phyloP scores from a whole-genome alignment of 2,113 vertebrate genomes.

The Trematocara stigmaticum region DNA sequence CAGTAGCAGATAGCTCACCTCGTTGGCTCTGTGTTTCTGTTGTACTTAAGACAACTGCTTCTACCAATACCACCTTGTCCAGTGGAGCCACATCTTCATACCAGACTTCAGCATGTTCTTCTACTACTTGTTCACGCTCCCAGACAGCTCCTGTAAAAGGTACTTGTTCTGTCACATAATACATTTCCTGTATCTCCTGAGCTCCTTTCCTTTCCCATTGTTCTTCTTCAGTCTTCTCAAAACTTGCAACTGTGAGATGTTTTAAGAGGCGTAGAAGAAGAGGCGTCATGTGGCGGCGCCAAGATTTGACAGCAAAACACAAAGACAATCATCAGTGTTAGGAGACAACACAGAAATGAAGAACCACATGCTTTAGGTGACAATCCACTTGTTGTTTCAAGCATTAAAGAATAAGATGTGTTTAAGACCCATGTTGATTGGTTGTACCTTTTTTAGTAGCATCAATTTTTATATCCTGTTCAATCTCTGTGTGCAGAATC shows the following conservation, averaged over 20 bases:
- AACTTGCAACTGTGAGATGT: conserved; percentile 2
- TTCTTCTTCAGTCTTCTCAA: not conserved
- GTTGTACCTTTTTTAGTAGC: conserved; percentile 54
- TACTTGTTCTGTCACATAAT: not conserved
- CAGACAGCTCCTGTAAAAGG: not conserved
- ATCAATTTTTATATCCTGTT: conserved; percentile 22
- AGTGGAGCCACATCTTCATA: not conserved
- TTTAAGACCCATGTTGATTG: not conserved
- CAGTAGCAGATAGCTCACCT: conserved; percentile 40
- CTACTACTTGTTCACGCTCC: not conserved
- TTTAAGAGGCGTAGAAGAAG: conserved; percentile 47
- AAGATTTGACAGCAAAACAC: conserved; percentile 58
- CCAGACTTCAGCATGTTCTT: not conserved
- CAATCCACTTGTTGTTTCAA: conserved; percentile 3
- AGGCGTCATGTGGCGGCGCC: conserved; percentile 60
- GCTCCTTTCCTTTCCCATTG: not conserved
- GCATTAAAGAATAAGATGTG: not conserved
- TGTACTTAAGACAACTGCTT: not conserved
- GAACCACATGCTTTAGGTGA: not conserved
- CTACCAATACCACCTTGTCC: not conserved
- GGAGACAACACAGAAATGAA: conserved; percentile 3
- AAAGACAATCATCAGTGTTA: conserved; percentile 53
- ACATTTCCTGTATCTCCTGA: conserved; percentile 25
- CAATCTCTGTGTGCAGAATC: not conserved
- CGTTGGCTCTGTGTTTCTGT: not conserved